A percentile compares a stretch with the other conserved stretches of the same genome.
Conservation (phyloP, 2,113 vertebrate species). For the Paradoxurus hermaphroditus region DNA sequence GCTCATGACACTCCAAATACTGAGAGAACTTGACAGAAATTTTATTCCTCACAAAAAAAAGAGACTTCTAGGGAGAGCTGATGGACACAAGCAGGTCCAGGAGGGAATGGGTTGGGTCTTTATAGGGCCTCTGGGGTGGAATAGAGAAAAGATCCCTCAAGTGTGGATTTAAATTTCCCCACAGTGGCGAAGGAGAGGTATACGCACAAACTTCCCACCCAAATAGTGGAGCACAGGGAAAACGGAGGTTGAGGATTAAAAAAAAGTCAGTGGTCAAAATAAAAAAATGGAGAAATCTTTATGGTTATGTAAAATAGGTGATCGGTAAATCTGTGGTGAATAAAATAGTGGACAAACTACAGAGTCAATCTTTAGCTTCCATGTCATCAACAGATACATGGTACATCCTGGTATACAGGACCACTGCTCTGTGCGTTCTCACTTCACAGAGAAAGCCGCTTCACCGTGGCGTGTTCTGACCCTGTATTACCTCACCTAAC, state of each 20-base stretch:
- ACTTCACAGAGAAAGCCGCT: neutral
- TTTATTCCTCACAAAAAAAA: neutral
- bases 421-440: neutral
- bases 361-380: neutral
- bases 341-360: neutral
- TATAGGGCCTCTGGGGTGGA: neutral
- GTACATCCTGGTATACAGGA: neutral
- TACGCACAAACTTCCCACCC: neutral
- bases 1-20: neutral
- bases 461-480: neutral
- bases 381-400: neutral
- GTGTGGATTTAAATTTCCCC: neutral
- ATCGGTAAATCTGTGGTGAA: neutral
- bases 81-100: neutral
- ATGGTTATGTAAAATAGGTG: neutral
- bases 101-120: neutral
- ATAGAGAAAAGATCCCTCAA: neutral
- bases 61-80: neutral
- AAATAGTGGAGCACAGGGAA: neutral
- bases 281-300: neutral
- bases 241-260: neutral
- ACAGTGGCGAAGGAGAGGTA: neutral
- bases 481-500: neutral
- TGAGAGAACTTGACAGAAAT: neutral
- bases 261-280: neutral